Percentiles rank a stretch among this genome's conserved stretches.
Conservation (phyloP, 92 coral and sea anemone species). For the Umimayanthus kanabou region DNA sequence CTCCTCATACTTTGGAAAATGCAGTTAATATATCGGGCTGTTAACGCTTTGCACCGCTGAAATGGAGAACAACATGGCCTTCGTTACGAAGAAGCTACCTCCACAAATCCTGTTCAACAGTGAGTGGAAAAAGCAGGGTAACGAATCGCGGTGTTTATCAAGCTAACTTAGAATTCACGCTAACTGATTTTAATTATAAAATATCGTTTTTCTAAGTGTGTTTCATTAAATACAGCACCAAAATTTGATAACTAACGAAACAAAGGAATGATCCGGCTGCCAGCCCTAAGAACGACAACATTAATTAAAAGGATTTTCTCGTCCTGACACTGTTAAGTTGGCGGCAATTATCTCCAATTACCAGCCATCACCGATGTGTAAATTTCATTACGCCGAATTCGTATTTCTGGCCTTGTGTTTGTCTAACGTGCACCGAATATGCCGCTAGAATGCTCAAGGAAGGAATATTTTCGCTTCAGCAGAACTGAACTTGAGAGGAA, state of each 20-base stretch:
- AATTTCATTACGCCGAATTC: constrained; percentile 96
- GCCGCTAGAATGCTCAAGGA: constrained; percentile 37
- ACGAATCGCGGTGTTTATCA: background rate
- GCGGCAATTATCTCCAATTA: constrained; percentile 99
- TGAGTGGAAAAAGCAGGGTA: background rate
- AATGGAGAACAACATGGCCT: background rate
- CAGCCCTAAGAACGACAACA: constrained; percentile 76
- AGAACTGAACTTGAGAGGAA: background rate
- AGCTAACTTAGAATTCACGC: background rate
- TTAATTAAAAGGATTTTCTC: constrained; percentile 92
- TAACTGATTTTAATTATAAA: constrained; percentile 43
- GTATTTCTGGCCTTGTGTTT: constrained; percentile 64
- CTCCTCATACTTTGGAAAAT: background rate
- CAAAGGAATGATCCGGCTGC: constrained; percentile 74
- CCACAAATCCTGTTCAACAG: background rate
- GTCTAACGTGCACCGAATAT: constrained; percentile 51
- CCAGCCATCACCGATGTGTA: constrained; percentile 97
- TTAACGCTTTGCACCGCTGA: background rate
- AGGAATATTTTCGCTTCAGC: background rate
- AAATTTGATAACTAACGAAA: constrained; percentile 72
- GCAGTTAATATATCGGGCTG: background rate
- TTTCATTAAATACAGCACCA: constrained; percentile 59
- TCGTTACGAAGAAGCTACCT: background rate
- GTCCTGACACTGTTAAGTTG: constrained; percentile 92
- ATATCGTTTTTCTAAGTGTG: constrained; percentile 44